Evolutionary conservation across 2,888 invertebrate species (phyloP), one percentile per base, ranked within the genome.

Genomic region (Stenodera caucasica): DNA sequence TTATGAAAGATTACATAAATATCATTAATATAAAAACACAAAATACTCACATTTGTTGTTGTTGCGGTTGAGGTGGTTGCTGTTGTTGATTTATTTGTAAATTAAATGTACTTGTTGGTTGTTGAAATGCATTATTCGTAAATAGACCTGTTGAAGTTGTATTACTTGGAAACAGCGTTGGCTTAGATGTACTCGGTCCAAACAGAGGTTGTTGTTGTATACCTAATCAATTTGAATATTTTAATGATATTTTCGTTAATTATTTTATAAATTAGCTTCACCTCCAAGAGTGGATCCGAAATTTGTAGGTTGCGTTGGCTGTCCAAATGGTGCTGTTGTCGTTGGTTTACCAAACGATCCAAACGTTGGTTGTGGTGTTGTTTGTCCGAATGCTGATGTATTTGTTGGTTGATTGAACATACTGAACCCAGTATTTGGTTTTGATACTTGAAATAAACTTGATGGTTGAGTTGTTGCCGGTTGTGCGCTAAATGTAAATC

Each of bases 111-210:
- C 60, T 57, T n/a, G 61, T 59, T 15, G 57, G 52, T 58, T 61
- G 62, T 57, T 64, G 63, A n/a, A 63, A 63, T 4, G 57, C 49
- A 35, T 60, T 63, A 53, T 49, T 59, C 11, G 35, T 26, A 33
- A 60, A 63, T 14, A 63, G 45, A 26, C 33, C 35, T 2, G 67
- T 35, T n/a, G 67, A 67, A 4, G 67, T 37, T 8, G 58, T 60
- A 0, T 82, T 77, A 65, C 76, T 84, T 3, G 84, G 84, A 72
- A 88, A 88, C 4, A 88, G 72, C 2, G 82, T 82, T 0, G 84
- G 81, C 68, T 84, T 76, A 7, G 64, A 77, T 6, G 81, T 76
- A 49, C 80, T 80, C 74, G 79, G 82, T 0, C 83, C 80, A 71
- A 87, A 86, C 66, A 86, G 69, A 1, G 75, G 63, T 33, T 59